A percentile compares a stretch with the other conserved stretches of the same genome.
phyloP scores from a whole-genome alignment of 2,113 vertebrate species.

The Catagonus wagneri region DNA sequence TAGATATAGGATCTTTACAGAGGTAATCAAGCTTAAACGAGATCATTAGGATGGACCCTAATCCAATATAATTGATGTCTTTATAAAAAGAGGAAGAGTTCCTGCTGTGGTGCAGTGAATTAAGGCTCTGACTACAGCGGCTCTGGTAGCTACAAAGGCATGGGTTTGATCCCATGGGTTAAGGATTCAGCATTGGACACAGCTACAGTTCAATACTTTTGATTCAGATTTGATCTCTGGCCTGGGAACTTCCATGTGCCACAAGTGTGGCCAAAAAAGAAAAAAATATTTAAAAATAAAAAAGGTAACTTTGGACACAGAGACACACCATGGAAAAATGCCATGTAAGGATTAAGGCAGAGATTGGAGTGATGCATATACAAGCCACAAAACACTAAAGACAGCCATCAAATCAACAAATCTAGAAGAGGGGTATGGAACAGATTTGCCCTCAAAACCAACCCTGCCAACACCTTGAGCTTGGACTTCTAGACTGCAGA shows the following conservation, averaged over 20 bases:
- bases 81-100: not conserved
- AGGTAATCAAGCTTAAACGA: slow-evolving; percentile 20
- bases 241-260: too few relatives aligned
- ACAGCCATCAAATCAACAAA: not conserved
- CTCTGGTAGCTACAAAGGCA: too few relatives aligned
- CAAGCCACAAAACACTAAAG: not conserved
- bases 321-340: not conserved
- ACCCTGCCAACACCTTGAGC: not conserved
- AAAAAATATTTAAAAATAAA: too few relatives aligned
- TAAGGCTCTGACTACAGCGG: too few relatives aligned
- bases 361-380: not conserved
- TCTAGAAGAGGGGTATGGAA: not conserved
- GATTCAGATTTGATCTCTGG: too few relatives aligned
- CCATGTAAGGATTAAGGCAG: not conserved
- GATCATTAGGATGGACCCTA: not conserved
- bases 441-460: not conserved
- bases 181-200: too few relatives aligned
- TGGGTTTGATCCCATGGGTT: too few relatives aligned
- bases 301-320: not conserved
- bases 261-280: too few relatives aligned
- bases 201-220: too few relatives aligned
- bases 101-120: too few relatives aligned
- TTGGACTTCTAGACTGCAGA: slow-evolving; percentile 22
- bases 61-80: not conserved
- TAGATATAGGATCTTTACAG: not conserved